These are phyloP conservation scores for Drosophila lowei DNA, from an alignment of 1,140 invertebrate species.

Conservation along the genomic window DNA sequence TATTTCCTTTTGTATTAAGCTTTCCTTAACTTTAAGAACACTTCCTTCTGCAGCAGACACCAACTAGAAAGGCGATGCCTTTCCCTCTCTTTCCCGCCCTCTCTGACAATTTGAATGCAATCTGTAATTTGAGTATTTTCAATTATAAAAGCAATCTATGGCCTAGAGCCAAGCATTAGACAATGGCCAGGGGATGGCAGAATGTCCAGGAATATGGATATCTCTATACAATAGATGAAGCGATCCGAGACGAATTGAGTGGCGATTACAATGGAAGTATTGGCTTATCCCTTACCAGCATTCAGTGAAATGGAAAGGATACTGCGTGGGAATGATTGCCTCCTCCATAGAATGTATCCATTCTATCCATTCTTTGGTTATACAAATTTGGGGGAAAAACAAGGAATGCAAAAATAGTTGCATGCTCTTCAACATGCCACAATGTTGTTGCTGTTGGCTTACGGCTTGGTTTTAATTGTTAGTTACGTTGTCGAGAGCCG, in stretches of 20 bases:
- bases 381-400: background rate
- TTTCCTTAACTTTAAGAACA: too few species aligned
- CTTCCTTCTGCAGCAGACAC: too few species aligned
- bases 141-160: constrained; percentile 73
- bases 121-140: constrained; percentile 71
- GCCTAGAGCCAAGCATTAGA: constrained; percentile 2
- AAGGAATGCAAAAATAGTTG: constrained; percentile 62
- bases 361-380: constrained; percentile 9
- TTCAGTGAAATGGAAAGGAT: background rate
- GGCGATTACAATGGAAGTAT: constrained; percentile 61
- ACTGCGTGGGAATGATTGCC: too few species aligned
- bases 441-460: constrained; percentile 58
- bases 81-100: background rate
- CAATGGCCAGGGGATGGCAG: too few species aligned
- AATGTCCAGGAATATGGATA: too few species aligned
- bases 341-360: constrained; percentile 2
- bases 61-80: too few species aligned
- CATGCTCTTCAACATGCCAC: constrained; percentile 56
- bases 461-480: constrained; percentile 74
- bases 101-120: constrained; percentile 15
- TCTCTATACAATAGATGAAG: too few species aligned
- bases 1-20: background rate
- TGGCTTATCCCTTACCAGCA: constrained; percentile 53
- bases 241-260: background rate
- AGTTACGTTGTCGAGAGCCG: constrained; percentile 47